These are phyloP conservation scores for Coecobrya sp. DNA, from an alignment of 2,888 invertebrate species.

Conservation along the genomic window DNA sequence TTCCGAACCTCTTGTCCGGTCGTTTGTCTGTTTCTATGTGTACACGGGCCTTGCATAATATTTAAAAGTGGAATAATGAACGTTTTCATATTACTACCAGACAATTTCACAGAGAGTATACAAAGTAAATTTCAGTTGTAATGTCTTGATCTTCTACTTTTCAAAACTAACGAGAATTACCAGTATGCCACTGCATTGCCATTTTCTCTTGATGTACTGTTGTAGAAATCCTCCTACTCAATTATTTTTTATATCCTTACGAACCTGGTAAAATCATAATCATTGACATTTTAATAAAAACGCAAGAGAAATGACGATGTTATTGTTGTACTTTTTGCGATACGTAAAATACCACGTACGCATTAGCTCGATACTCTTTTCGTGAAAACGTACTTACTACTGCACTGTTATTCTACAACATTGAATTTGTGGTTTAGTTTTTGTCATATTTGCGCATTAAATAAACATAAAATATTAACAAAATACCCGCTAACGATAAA, in stretches of 20 bases:
- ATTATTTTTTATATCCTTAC: background rate
- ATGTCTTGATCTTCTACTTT: constrained; percentile 1
- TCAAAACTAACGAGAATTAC: background rate
- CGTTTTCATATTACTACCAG: background rate
- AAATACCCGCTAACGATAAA: too few species aligned
- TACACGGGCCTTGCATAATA: too few species aligned
- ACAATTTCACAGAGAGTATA: too few species aligned
- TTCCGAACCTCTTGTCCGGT: too few species aligned
- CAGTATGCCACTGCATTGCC: background rate
- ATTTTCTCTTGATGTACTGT: background rate
- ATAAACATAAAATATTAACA: too few species aligned
- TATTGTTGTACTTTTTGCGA: background rate
- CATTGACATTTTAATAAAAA: constrained; percentile 33
- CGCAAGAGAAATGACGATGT: background rate
- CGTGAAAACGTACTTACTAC: too few species aligned
- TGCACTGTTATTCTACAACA: too few species aligned
- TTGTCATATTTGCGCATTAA: too few species aligned
- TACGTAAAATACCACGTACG: background rate
- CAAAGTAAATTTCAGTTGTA: background rate
- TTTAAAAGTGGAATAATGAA: background rate
- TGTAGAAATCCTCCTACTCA: too few species aligned
- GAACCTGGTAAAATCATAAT: background rate
- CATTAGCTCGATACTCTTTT: too few species aligned
- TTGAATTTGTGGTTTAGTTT: too few species aligned
- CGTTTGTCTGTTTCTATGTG: too few species aligned